Percentiles rank a stretch among this genome's conserved stretches.
phyloP scores from a whole-genome alignment of 2,797 vertebrate genomes.

The Myripristis jacobus region DNA sequence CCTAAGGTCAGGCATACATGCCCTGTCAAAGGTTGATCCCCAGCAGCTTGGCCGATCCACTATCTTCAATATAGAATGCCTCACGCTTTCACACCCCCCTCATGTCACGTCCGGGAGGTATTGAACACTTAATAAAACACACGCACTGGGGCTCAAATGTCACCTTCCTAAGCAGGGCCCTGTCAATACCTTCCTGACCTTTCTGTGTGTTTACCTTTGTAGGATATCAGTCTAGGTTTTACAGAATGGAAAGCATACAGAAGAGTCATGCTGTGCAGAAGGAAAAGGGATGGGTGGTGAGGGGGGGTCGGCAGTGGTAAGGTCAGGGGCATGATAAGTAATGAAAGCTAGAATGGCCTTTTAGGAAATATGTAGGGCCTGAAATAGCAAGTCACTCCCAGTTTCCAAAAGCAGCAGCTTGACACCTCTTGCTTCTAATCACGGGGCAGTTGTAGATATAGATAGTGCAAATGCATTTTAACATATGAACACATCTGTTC shows the following conservation, averaged over 20 bases:
- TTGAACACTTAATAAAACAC: constrained; percentile 81
- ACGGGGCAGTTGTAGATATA: background rate
- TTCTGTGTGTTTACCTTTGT: constrained; percentile 81
- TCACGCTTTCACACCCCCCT: constrained; percentile 11
- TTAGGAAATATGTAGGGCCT: background rate
- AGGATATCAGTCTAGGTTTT: constrained; percentile 66
- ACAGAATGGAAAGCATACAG: constrained; percentile 70
- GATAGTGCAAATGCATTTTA: background rate
- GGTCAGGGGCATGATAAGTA: constrained; percentile 11
- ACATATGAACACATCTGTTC: background rate
- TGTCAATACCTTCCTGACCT: constrained; percentile 83
- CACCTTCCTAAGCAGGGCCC: constrained; percentile 75
- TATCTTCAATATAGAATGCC: constrained; percentile 32
- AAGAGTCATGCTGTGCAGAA: constrained; percentile 46
- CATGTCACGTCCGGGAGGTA: constrained; percentile 64
- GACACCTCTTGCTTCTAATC: background rate
- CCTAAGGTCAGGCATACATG: constrained; percentile 43
- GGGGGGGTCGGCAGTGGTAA: no score
- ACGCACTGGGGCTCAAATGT: constrained; percentile 81
- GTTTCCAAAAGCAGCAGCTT: background rate
- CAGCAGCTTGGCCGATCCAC: constrained; percentile 54
- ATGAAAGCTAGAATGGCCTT: background rate
- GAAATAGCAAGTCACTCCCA: constrained; percentile 33
- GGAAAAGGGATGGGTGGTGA: background rate
- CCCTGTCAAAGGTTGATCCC: constrained; percentile 48